Evolutionary conservation across 2,797 vertebrate genomes (phyloP), one percentile per base, ranked within the genome.

Genomic region (Lutjanus argentimaculatus): DNA sequence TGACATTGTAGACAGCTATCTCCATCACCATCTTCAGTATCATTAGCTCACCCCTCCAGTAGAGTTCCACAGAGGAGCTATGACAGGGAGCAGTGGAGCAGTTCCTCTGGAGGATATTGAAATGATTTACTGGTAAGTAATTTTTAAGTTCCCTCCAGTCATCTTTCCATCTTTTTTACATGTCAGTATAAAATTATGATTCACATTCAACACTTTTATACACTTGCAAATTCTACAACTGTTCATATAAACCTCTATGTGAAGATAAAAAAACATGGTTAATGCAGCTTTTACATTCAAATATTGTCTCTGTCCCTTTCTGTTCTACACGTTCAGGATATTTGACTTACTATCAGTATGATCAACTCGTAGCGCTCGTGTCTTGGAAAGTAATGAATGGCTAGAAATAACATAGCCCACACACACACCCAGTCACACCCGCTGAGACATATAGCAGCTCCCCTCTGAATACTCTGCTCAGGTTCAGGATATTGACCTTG

Each of bases 401-500:
- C 36, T 53, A 7, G 19, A 81, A 61, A 62, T 61, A 48, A 65
- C 48, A 61, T 7, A 72, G 36, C 25, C 48, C 19, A 55, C 43
- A 57, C 63, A n/a, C 13, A 46, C 21, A 74, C 51, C 15, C 43
- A 70, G 3, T 11, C 77, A 76, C 64, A 45, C 15, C 48, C 19
- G 42, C 70, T 22, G 72, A 71, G 46, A 77, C 65, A 52, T 21
- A n/a, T 13, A 69, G 8, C 49, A 10, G 52, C 43, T 57, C 74
- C 48, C 75, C 30, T 51, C 46, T 76, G 55, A 79, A 72, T 66
- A 61, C 61, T 48, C 46, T 62, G 52, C 46, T 72, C 56, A 2
- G 59, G 74, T 72, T 77, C 72, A 87, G 81, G 72, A 80, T 77
- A 73, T 77, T 80, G 81, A 83, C 85, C 82, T 81, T 87, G 76